These are phyloP conservation scores for Meta bourneti DNA, from an alignment of 2,888 invertebrate species.

Conservation along the genomic window DNA sequence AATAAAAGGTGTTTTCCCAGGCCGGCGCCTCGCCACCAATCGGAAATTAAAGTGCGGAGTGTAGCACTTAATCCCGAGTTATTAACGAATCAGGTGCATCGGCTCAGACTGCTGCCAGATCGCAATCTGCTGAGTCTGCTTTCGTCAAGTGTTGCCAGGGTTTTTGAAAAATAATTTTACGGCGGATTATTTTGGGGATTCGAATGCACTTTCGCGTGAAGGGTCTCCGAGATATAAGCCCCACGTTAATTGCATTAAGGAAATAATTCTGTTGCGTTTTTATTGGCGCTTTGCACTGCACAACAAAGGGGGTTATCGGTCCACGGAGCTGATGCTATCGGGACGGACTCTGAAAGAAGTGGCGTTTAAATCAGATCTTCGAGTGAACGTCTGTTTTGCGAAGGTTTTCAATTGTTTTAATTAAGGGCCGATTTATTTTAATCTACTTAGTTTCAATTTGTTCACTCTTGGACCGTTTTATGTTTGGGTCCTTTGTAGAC, in stretches of 20 bases:
- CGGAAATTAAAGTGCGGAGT: conserved; percentile 42
- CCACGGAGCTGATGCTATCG: no score
- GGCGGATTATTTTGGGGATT: conserved; percentile 2
- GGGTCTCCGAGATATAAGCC: background rate
- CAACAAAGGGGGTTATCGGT: background rate
- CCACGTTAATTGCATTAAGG: conserved; percentile 12
- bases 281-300: background rate
- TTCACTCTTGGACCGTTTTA: no score
- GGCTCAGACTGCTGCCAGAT: background rate
- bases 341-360: no score
- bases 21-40: background rate
- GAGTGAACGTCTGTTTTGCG: no score
- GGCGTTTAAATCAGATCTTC: no score
- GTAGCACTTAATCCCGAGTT: conserved; percentile 53
- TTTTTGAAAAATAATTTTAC: background rate
- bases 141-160: background rate
- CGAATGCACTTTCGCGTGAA: background rate
- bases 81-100: conserved; percentile 50
- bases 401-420: no score
- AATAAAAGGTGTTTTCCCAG: conserved; percentile 26
- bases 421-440: no score
- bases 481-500: no score
- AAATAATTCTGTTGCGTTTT: conserved; percentile 1
- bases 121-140: background rate
- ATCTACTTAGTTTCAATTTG: no score